Percentiles rank a stretch among this genome's conserved stretches.
These are phyloP conservation scores for Conger conger DNA, from an alignment of 2,113 vertebrate genomes.

Conservation along the genomic window DNA sequence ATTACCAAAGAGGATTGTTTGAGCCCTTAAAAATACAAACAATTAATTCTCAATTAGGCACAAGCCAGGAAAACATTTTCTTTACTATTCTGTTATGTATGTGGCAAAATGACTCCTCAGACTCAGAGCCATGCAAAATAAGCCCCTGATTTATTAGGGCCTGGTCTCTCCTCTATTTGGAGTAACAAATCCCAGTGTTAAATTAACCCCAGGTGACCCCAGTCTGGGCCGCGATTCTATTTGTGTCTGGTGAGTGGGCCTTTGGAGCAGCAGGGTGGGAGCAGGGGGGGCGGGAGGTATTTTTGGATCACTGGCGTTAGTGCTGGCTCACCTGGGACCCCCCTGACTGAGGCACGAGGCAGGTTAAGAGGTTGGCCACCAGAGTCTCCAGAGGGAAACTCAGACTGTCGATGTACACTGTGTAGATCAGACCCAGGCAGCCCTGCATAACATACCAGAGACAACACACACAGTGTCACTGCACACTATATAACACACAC, in stretches of 20 bases:
- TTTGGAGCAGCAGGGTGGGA: conserved; percentile 51
- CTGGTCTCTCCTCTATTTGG: conserved; percentile 3
- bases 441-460: conserved; percentile 68
- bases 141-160: conserved; percentile 47
- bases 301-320: conserved; percentile 61
- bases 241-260: too few species aligned
- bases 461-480: conserved; percentile 6
- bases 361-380: conserved; percentile 88
- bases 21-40: not conserved
- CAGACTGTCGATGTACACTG: conserved; percentile 89
- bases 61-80: not conserved
- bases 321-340: conserved; percentile 86
- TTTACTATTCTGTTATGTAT: too few species aligned
- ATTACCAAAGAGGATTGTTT: not conserved
- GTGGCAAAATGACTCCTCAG: not conserved
- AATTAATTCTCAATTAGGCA: not conserved
- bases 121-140: not conserved
- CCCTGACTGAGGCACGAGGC: conserved; percentile 86
- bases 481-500: not conserved
- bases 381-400: conserved; percentile 86
- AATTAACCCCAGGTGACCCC: conserved; percentile 60
- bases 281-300: conserved; percentile 55
- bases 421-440: conserved; percentile 94
- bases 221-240: conserved; percentile 54
- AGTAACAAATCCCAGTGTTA: conserved; percentile 57